Evolutionary conservation across 2,797 vertebrate species (phyloP).

Genomic region (Agapornis canus): DNA sequence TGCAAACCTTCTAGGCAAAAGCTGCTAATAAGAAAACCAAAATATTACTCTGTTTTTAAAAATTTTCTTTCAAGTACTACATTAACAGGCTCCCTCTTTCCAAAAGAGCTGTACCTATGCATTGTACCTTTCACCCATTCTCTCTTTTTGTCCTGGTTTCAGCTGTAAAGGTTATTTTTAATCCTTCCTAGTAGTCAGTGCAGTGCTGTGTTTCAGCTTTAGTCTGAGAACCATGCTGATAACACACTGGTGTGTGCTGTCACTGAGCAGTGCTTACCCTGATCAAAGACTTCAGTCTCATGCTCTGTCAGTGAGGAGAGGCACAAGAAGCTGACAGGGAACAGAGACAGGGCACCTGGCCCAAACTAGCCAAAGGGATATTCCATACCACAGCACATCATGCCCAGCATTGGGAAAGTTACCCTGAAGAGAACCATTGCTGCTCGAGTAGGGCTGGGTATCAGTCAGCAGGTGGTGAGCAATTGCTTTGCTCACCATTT

Average conservation of each 20-base stretch:
- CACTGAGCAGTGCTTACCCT: background rate
- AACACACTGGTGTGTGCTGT: background rate
- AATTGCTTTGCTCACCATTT: background rate
- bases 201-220: background rate
- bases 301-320: background rate
- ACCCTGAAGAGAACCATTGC: background rate
- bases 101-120: background rate
- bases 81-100: background rate
- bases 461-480: background rate
- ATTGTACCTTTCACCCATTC: background rate
- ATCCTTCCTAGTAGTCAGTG: background rate
- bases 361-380: background rate
- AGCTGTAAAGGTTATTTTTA: background rate
- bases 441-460: accelerated
- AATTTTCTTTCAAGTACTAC: background rate
- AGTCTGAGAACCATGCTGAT: background rate
- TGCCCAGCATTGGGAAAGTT: background rate
- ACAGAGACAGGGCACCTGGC: background rate
- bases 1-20: background rate
- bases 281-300: background rate
- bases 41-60: background rate
- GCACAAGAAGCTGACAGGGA: background rate
- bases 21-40: background rate
- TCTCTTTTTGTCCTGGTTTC: background rate
- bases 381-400: background rate